These are phyloP conservation scores for Chaetorhynchus papuensis DNA, from an alignment of 2,113 vertebrate genomes.

Conservation along the genomic window DNA sequence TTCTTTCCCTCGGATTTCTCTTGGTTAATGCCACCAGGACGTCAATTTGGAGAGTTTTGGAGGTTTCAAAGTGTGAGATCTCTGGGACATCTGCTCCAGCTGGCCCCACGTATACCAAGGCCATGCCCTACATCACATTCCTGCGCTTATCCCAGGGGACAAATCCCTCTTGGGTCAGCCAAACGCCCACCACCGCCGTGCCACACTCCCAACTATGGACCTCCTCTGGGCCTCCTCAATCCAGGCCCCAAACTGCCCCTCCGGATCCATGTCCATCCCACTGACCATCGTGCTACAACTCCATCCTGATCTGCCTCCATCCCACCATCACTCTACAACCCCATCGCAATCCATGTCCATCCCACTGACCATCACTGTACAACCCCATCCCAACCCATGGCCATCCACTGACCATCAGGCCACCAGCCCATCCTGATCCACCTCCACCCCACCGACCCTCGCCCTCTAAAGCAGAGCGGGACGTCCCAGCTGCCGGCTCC, in stretches of 20 bases:
- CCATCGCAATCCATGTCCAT: not conserved
- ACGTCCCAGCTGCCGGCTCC: conserved; percentile 41
- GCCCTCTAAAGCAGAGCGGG: conserved; percentile 46
- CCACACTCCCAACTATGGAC: conserved; percentile 75
- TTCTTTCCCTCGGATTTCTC: not conserved
- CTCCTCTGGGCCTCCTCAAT: conserved; percentile 80
- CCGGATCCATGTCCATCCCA: conserved; percentile 65
- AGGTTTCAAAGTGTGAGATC: not conserved
- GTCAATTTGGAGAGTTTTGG: not conserved
- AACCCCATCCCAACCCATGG: not conserved
- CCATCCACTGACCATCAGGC: not conserved
- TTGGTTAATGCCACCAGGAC: not conserved
- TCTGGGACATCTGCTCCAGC: not conserved
- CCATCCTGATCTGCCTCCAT: not conserved
- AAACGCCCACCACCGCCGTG: conserved; percentile 79
- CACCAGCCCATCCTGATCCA: conserved; percentile 76
- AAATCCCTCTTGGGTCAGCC: conserved; percentile 76
- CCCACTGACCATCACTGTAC: not conserved
- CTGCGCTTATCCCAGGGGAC: conserved; percentile 87
- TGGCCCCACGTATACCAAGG: rapidly evolving
- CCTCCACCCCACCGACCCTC: not conserved
- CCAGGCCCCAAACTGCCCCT: conserved; percentile 81
- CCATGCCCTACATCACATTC: conserved; percentile 78
- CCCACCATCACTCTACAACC: not conserved
- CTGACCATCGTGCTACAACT: rapidly evolving